Evolutionary conservation across 1,140 invertebrate genomes (phyloP), one percentile per base, ranked within the genome.

Genomic region (Oreohelix idahoensis): DNA sequence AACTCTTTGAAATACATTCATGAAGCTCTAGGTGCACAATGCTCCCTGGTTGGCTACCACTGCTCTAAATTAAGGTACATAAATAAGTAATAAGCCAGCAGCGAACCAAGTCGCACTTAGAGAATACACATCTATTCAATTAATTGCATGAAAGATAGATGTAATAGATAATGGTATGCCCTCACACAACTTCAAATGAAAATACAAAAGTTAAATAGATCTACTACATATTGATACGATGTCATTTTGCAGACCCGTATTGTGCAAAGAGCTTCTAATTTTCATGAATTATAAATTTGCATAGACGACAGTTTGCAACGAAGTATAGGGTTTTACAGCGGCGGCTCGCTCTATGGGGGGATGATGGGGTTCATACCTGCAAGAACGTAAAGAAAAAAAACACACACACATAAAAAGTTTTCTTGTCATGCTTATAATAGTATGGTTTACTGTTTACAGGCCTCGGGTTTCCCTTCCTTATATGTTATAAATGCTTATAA

Each of bases 91-190:
- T 32, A 66, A 29, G 63, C 63, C n/a, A 17, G 2, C 29, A 66
- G 63, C n/a, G 63, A 66, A 66, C 29, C 29, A 32, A 23, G 8
- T 32, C n/a, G 29, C 17, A 32, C 63, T 66, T 29, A 13, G 29
- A 66, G 10, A 66, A 66, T 32, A 35, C 63, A 66, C 63, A 32
- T 32, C 63, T 29, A 32, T 66, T 5, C 29, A 32, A 66, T 66
- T 66, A 66, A 66, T 66, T 66, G n/a, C n/a, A 32, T 66, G 63
- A 66, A 66, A 66, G n/a, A 66, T 66, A 66, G 17, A 66, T 66
- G 63, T 2, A 35, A 10, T 29, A 11, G n/a, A 17, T 66, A 66
- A 66, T 29, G 17, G 63, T 32, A 32, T 66, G 29, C 29, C 63
- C 63, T 66, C 29, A 17, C 32, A 35, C 5, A 35, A 66, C n/a